These are phyloP conservation scores for Eurytoma adleriae DNA, from an alignment of 2,888 invertebrate species.

Conservation along the genomic window DNA sequence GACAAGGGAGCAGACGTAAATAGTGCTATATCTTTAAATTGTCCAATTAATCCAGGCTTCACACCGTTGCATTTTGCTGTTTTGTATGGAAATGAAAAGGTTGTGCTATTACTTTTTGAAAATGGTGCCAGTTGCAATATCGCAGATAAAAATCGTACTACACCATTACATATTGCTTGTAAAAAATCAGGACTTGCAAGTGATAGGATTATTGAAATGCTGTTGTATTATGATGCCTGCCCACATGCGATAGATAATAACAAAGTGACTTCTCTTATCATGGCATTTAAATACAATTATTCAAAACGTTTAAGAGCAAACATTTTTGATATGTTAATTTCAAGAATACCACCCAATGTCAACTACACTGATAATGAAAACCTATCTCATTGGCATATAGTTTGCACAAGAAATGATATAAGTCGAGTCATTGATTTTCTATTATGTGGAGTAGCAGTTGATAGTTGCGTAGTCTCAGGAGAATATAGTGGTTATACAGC, in stretches of 20 bases:
- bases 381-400: background rate
- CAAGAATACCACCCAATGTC: background rate
- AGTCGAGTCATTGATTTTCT: background rate
- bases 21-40: background rate
- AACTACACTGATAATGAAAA: background rate
- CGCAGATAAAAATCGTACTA: background rate
- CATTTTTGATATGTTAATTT: background rate
- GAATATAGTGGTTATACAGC: background rate
- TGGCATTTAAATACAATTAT: background rate
- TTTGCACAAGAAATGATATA: background rate
- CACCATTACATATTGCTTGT: slow-evolving; percentile 7
- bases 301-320: background rate
- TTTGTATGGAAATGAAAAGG: too few relatives aligned
- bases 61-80: slow-evolving; percentile 8
- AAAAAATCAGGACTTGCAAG: background rate
- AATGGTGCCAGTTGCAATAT: background rate
- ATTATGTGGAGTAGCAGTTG: background rate
- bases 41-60: background rate
- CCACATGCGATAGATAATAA: background rate
- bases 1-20: slow-evolving; percentile 3
- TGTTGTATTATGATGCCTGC: background rate
- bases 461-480: too few relatives aligned
- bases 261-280: background rate
- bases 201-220: background rate
- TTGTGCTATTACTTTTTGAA: background rate